Evolutionary conservation across 2,113 vertebrate species (phyloP), one percentile per base, ranked within the genome.

Genomic region (Thunnus maccoyii): DNA sequence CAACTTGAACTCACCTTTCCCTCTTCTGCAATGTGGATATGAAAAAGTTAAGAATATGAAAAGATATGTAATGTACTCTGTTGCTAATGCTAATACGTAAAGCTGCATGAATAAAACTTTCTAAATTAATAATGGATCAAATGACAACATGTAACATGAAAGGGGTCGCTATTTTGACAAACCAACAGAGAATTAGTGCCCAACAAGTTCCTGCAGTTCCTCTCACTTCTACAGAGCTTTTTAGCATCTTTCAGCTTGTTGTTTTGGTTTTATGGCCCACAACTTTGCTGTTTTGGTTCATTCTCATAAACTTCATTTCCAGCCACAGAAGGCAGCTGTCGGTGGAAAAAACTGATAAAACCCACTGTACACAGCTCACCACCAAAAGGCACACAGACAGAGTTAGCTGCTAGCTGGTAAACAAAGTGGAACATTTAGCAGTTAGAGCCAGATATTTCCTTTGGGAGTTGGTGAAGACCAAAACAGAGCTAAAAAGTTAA

Each of bases 1-100:
- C 89, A 84, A 89, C 55, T 76, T 70, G 27, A 69, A 69, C 79
- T 84, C 81, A 75, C 84, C 80, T 72, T 72, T 72, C 65, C 64
- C 58, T 83, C 64, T 54, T 69, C 57, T 80, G 55, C 70, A 48
- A 46, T 7, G 61, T 20, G 22, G 55, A 84, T n/a, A 27, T 69
- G 48, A 41, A 41, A 41, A 9, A 41, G 36, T 41, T 41, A 41
- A 41, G 9, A 41, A 7, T 41, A 41, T 41, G 36, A 41, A 70
- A 65, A 76, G 6, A 11, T 41, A 44, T 20, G 22, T 11, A 16
- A 61, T 36, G 27, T 13, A 12, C 50, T 61, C 41, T 44, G 27
- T 9, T 50, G 50, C 36, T 62, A 12, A 27, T 56, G n/a, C 17
- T 46, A 17, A 52, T 20, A 10, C 3, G 36, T 50, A 20, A 54